A percentile compares a stretch with the other conserved stretches of the same genome.
Evolutionary conservation across 2,113 vertebrate genomes (phyloP).

Genomic region (Mormyrus lacerda): DNA sequence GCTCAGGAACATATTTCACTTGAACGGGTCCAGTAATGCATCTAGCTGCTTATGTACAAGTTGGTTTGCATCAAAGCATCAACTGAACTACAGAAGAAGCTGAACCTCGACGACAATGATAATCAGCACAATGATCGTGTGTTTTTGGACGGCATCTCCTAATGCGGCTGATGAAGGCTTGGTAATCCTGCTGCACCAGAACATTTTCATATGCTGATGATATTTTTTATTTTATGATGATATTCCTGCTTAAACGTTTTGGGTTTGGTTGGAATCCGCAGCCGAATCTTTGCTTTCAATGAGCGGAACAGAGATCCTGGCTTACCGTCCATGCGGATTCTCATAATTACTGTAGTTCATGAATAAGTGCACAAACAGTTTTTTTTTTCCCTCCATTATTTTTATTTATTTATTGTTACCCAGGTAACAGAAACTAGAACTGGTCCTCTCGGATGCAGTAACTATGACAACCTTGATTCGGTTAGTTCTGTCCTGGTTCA

Average conservation of each 20-base stretch:
- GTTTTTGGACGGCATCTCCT: neutral
- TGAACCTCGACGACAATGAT: neutral
- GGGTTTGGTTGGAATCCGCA: neutral
- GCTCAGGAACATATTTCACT: neutral
- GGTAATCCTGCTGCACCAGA: neutral
- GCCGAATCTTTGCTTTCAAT: neutral
- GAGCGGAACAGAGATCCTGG: neutral
- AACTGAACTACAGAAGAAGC: neutral
- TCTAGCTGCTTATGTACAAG: neutral
- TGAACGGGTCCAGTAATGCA: neutral
- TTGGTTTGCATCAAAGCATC: neutral
- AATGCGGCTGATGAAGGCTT: neutral
- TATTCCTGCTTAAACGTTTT: neutral
- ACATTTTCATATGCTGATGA: neutral
- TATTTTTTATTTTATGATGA: neutral
- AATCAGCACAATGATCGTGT: neutral
- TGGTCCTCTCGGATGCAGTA: conserved; percentile 97
- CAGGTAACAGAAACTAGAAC: conserved; percentile 97
- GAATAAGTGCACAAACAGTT: neutral
- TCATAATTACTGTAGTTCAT: neutral
- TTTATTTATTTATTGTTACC: conserved; percentile 46
- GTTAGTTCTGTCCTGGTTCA: conserved; percentile 97
- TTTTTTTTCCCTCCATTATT: neutral
- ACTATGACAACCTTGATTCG: conserved; percentile 99
- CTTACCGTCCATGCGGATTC: neutral